Evolutionary conservation across 2,113 vertebrate species (phyloP), one percentile per base, ranked within the genome.

Genomic region (Podarcis raffonei): DNA sequence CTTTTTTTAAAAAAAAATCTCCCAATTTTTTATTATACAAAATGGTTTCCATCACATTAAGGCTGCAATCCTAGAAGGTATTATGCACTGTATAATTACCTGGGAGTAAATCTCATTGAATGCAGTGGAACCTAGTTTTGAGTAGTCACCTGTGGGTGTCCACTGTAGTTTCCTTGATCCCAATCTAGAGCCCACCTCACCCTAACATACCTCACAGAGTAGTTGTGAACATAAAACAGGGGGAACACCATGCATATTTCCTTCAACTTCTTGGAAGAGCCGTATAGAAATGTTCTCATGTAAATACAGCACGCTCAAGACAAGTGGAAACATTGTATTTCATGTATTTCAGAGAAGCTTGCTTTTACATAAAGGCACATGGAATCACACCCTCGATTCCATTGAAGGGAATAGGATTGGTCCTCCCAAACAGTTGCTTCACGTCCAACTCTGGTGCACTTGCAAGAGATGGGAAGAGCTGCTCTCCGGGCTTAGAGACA

Each of bases 1-100:
- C 7, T 18, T 39, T 90, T 87, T 89, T 92, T 91, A 92, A 91
- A 92, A 91, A 42, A 93, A 93, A 95, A 87, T 75, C 22, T 27
- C n/a, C 32, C 32, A 20, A 5, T 32, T 74, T n/a, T 35, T 74
- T 32, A 74, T 35, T 6, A 32, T 18, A 16, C 18, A 20, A 35
- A 74, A 35, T 62, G 13, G 5, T 62, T 62, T 62, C 59, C 59
- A 35, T 35, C n/a, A 35, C 35, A 32, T 74, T 74, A 74, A 74
- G 72, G 35, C 12, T 74, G 72, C n/a, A 74, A 13, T 71, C 30
- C 12, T 2, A 30, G 27, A 74, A 35, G 59, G 18, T 16, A 35
- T 74, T 74, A 74, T 35, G 20, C 16, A 1, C 72, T 74, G 15
- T 74, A 32, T 74, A 74, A 32, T 13, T 74, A 32, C n/a, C 72